Conservation (phyloP, 2,797 vertebrate species). For the Macroramphosus scolopax region DNA sequence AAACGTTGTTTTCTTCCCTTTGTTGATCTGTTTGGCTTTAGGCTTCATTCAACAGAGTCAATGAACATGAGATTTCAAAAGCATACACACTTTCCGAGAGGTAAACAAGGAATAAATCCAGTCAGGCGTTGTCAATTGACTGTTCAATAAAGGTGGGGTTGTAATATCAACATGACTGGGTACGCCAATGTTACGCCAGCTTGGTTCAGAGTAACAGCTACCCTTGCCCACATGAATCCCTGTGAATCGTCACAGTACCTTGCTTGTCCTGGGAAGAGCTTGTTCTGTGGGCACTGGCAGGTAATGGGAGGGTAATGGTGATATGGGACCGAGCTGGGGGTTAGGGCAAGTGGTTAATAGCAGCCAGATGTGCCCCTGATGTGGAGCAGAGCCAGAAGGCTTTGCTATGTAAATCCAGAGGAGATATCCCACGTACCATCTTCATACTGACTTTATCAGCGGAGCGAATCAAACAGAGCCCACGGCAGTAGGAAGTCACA, state of each 20-base stretch:
- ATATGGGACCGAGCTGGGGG: constrained; percentile 48
- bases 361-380: constrained; percentile 72
- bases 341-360: constrained; percentile 69
- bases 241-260: constrained; percentile 21
- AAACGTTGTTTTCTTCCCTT: constrained; percentile 27
- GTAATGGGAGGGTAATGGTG: constrained; percentile 62
- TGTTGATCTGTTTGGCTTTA: constrained; percentile 34
- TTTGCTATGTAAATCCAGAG: constrained; percentile 64
- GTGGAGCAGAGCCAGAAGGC: constrained; percentile 43
- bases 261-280: constrained; percentile 27
- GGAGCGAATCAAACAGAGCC: constrained; percentile 23
- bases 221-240: constrained; percentile 16
- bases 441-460: constrained; percentile 33
- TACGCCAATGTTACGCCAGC: constrained; percentile 23
- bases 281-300: constrained; percentile 44
- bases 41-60: constrained; percentile 52
- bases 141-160: constrained; percentile 15
- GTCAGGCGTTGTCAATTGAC: constrained; percentile 6
- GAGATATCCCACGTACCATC: constrained; percentile 42
- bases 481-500: constrained; percentile 16
- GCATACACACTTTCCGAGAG: constrained; percentile 13
- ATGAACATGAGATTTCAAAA: constrained; percentile 51
- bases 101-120: constrained; percentile 37
- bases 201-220: constrained; percentile 25
- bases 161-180: constrained; percentile 18